Percentiles rank a stretch among this genome's conserved stretches.
These are phyloP conservation scores for Oegoconia quadripuncta DNA, from an alignment of 2,888 invertebrate genomes.

Conservation along the genomic window DNA sequence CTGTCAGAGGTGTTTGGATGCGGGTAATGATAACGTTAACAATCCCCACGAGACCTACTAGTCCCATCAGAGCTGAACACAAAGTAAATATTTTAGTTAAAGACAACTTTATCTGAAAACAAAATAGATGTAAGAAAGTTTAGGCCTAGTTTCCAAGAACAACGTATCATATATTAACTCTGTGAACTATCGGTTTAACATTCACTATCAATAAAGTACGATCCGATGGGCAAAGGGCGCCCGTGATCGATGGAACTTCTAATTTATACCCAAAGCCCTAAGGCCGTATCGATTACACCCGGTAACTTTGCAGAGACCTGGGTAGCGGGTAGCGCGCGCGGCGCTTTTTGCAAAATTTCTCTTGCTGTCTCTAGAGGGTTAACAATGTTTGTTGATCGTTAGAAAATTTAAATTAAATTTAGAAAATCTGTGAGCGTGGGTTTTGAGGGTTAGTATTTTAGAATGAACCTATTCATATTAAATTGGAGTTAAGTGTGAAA, in stretches of 20 bases:
- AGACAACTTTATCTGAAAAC: background rate
- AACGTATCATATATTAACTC: constrained; percentile 41
- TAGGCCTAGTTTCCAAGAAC: constrained; percentile 28
- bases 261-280: constrained; percentile 76
- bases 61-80: no score
- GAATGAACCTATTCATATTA: no score
- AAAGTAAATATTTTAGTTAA: no score
- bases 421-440: constrained; percentile 16
- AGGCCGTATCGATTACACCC: constrained; percentile 75
- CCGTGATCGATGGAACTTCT: constrained; percentile 76
- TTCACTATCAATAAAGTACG: constrained; percentile 73
- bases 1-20: no score
- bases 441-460: background rate
- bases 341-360: constrained; percentile 65
- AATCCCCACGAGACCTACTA: no score
- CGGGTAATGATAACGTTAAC: no score
- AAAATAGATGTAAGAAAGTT: background rate
- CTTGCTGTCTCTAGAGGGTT: constrained; percentile 50
- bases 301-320: constrained; percentile 52
- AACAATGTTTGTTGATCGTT: constrained; percentile 19
- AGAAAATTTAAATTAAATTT: constrained; percentile 31
- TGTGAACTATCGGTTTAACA: constrained; percentile 64
- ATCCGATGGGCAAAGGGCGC: constrained; percentile 74
- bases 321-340: constrained; percentile 40
- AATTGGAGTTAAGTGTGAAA: no score